These are phyloP conservation scores for Cheumatopsyche charites DNA, from an alignment of 1,140 invertebrate genomes.

Conservation along the genomic window DNA sequence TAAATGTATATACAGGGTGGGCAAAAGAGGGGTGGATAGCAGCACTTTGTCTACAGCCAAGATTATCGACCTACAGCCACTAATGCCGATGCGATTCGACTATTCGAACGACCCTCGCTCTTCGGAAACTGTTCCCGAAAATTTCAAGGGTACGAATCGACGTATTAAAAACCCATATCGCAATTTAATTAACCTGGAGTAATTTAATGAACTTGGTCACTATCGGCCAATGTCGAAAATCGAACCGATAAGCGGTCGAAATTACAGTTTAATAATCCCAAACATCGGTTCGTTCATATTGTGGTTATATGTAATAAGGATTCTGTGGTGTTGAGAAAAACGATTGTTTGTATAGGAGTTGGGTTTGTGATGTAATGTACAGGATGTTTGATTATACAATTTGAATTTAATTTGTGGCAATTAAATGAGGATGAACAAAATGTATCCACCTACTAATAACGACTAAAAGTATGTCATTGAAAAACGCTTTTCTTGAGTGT, in stretches of 20 bases:
- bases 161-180: conserved; percentile 15
- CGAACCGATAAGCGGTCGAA: conserved; percentile 12
- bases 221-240: conserved; percentile 16
- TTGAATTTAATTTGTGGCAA: too few species aligned
- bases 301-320: too few species aligned
- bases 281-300: not conserved
- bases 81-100: conserved; percentile 7
- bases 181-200: not conserved
- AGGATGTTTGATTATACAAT: too few species aligned
- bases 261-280: not conserved
- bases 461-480: too few species aligned
- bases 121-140: conserved; percentile 8
- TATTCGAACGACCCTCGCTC: not conserved
- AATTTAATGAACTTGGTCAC: conserved; percentile 13
- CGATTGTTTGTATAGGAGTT: too few species aligned
- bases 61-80: conserved; percentile 24
- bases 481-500: too few species aligned
- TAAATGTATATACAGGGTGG: too few species aligned
- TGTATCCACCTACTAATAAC: too few species aligned
- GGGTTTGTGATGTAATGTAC: too few species aligned
- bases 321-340: too few species aligned
- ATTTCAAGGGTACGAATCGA: not conserved
- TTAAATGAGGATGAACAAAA: too few species aligned
- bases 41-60: conserved; percentile 29
- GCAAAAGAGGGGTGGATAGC: not conserved